Percentiles rank a stretch among this genome's conserved stretches.
These are phyloP conservation scores for Gadopsis marmoratus DNA, from an alignment of 2,797 vertebrate species.

Conservation along the genomic window DNA sequence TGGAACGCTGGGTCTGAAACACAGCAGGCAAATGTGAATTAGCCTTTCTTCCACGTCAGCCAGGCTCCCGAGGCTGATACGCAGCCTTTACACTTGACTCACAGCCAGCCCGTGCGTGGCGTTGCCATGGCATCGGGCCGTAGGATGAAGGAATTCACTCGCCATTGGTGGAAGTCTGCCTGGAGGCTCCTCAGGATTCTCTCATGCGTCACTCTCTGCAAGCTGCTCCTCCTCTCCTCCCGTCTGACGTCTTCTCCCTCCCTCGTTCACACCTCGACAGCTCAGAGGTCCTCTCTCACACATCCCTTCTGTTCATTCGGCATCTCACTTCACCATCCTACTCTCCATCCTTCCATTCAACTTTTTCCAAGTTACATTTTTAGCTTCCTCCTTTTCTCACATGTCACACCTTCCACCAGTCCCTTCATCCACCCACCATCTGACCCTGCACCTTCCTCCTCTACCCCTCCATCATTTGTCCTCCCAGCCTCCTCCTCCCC, in stretches of 20 bases:
- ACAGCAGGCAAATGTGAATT: neutral
- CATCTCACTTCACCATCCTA: neutral
- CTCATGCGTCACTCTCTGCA: slow-evolving; percentile 47
- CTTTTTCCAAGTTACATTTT: neutral
- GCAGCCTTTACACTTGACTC: slow-evolving; percentile 18
- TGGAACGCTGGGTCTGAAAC: neutral
- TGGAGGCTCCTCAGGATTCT: slow-evolving; percentile 56
- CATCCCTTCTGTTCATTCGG: neutral
- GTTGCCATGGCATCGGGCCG: slow-evolving; percentile 44
- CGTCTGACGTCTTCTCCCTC: neutral
- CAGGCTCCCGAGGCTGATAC: neutral
- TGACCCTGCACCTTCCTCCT: neutral
- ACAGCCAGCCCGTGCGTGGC: slow-evolving; percentile 11
- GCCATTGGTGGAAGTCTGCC: slow-evolving; percentile 36
- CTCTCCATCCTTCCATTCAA: slow-evolving; percentile 10
- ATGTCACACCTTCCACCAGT: slow-evolving; percentile 5
- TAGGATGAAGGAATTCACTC: slow-evolving; percentile 51
- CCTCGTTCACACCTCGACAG: slow-evolving; percentile 29
- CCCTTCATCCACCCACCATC: slow-evolving; percentile 1
- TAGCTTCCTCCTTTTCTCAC: neutral
- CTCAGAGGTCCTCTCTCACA: slow-evolving; percentile 9
- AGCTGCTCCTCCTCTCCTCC: slow-evolving; percentile 10
- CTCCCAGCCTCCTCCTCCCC: neutral
- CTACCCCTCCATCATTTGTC: neutral
- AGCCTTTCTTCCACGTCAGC: neutral